Conservation (phyloP, 2,888 invertebrate genomes). For the Diaperis boleti region DNA sequence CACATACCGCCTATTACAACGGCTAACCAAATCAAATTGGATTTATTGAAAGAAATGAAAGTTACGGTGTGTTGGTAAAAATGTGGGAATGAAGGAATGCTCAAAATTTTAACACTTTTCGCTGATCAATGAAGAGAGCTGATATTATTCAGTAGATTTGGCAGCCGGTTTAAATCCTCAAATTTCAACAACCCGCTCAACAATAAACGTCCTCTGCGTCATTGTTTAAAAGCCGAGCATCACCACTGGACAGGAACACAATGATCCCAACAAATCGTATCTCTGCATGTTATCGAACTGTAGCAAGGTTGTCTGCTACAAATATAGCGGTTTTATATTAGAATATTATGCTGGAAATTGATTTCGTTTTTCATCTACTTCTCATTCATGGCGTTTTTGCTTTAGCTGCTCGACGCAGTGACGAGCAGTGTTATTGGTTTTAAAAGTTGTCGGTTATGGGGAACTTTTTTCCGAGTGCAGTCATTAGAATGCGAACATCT, state of each 20-base stretch:
- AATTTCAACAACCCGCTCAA: too few species aligned
- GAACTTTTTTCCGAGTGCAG: background rate
- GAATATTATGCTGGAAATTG: conserved; percentile 41
- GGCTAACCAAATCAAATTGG: too few species aligned
- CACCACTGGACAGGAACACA: conserved; percentile 20
- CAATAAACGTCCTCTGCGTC: background rate
- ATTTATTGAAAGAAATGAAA: too few species aligned
- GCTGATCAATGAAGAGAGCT: too few species aligned
- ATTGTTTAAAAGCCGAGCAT: conserved; percentile 17
- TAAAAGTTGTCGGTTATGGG: conserved; percentile 8
- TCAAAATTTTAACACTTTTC: too few species aligned
- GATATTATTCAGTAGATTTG: too few species aligned
- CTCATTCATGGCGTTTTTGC: conserved; percentile 31
- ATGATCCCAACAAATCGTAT: conserved; percentile 32
- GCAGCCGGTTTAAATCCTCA: too few species aligned
- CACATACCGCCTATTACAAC: too few species aligned
- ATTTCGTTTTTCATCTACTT: conserved; percentile 38
- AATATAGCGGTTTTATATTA: conserved; percentile 42
- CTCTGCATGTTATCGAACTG: conserved; percentile 39
- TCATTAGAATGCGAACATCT: background rate
- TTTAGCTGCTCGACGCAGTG: conserved; percentile 9
- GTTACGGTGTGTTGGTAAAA: too few species aligned
- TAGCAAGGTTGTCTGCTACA: conserved; percentile 41
- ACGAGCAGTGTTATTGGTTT: conserved; percentile 23
- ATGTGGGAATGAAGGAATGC: too few species aligned